A percentile compares a stretch with the other conserved stretches of the same genome.
Evolutionary conservation across 2,888 invertebrate genomes (phyloP).

Genomic region (Podotricha telesiphe): DNA sequence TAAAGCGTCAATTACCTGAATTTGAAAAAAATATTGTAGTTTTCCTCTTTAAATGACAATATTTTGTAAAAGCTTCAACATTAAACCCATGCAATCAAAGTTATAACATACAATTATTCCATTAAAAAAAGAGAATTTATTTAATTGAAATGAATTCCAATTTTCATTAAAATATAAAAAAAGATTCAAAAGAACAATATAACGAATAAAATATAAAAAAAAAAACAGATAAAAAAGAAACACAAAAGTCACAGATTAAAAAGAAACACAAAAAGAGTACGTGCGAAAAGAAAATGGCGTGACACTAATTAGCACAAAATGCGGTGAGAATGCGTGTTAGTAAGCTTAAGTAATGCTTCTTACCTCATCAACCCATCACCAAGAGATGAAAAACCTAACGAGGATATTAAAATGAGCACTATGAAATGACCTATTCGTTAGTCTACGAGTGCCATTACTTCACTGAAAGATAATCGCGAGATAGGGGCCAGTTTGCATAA

Average conservation of each 20-base stretch:
- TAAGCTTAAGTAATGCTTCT: constrained; percentile 60
- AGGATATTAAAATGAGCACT: constrained; percentile 42
- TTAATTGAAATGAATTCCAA: neutral
- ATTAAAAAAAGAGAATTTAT: neutral
- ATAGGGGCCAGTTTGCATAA: constrained; percentile 61
- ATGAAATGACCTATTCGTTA: constrained; percentile 44
- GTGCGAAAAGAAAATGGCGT: constrained; percentile 43
- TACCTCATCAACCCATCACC: constrained; percentile 79
- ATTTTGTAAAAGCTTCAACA: constrained; percentile 26
- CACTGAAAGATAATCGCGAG: constrained; percentile 51
- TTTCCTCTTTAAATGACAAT: constrained; percentile 13
- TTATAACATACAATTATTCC: neutral
- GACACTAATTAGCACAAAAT: constrained; percentile 52
- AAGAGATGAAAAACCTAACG: constrained; percentile 61
- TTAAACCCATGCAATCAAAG: constrained; percentile 21
- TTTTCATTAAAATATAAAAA: neutral
- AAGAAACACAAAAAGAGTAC: constrained; percentile 20
- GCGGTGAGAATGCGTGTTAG: constrained; percentile 63
- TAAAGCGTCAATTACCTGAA: constrained; percentile 85
- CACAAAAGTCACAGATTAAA: constrained; percentile 9
- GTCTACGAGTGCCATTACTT: constrained; percentile 43
- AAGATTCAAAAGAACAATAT: neutral
- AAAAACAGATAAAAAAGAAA: constrained; percentile 37
- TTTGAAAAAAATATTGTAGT: constrained; percentile 39
- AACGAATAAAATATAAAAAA: constrained; percentile 23